Evolutionary conservation across 53 echinoderm and acorn worm genomes (phyloP).

Genomic region (Henricia sp.): DNA sequence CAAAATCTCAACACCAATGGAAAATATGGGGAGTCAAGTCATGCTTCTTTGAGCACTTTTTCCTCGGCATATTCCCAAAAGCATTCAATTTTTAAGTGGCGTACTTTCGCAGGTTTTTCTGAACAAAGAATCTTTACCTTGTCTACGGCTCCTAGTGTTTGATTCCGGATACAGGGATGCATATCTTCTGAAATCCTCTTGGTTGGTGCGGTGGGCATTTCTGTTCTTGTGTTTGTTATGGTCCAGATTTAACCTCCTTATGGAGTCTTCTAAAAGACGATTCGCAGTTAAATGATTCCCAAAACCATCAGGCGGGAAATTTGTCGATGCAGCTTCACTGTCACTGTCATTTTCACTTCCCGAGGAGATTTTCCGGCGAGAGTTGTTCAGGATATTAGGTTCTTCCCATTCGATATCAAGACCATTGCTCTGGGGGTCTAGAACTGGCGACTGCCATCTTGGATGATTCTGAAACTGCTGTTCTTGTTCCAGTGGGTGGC

Average conservation of each 20-base stretch:
- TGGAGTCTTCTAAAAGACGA: not conserved
- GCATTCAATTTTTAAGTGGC: too few species aligned
- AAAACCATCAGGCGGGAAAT: constrained; percentile 58
- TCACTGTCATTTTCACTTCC: constrained; percentile 37
- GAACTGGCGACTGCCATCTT: not conserved
- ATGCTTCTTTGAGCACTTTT: too few species aligned
- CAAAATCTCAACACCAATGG: too few species aligned
- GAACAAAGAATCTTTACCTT: too few species aligned
- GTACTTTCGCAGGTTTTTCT: too few species aligned
- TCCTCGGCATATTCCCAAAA: too few species aligned
- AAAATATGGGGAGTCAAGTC: too few species aligned
- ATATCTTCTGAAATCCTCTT: constrained; percentile 14
- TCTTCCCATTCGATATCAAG: constrained; percentile 35
- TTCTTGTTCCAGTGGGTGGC: constrained; percentile 21
- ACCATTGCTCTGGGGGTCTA: not conserved
- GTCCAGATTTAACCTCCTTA: not conserved
- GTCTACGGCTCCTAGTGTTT: not conserved
- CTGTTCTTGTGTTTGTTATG: too few species aligned
- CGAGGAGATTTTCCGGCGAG: not conserved
- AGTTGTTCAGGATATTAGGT: constrained; percentile 5
- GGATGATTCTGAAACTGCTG: constrained; percentile 22
- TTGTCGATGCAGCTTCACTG: constrained; percentile 31
- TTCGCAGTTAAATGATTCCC: not conserved
- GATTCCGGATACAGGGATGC: constrained; percentile 49
- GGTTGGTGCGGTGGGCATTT: not conserved